Evolutionary conservation across 2,113 vertebrate species (phyloP), one percentile per base, ranked within the genome.

Genomic region (Zosterops hypoxanthus): DNA sequence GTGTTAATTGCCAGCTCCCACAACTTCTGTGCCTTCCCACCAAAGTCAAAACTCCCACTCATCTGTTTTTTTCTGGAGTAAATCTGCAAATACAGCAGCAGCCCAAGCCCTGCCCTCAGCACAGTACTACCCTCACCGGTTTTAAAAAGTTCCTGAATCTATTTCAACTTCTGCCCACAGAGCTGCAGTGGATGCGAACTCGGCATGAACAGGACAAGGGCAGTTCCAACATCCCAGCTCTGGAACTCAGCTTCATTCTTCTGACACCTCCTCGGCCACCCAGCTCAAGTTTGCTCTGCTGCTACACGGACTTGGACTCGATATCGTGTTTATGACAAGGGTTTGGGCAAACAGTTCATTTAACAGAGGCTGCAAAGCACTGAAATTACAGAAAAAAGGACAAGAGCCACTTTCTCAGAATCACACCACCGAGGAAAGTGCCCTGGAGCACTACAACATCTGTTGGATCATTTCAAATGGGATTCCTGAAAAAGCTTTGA

Each of bases 261-360:
- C 69, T 41, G 50, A 20, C 66, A 26, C 50, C 75, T 82, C 49
- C 64, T 12, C 1, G 46, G 82, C 44, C n/a, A 16, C 8, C 69
- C 39, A 2, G 20, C 72, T 44, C 39, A 0, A 5, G 13, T 7
- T 0, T 12, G 33, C 39, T 6, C 9, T 0, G 20, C 5, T 12
- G 66, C 47, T 7, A 1, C 19, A 50, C 0, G 16, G 16, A 16
- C 44, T 64, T 22, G 39, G 12, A 6, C 56, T 29, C 3, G 0
- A 3, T 0, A 0, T 0, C 6, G 29, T 6, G 14, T 14, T 52
- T 20, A 1, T 3, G n/a, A 6, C 3, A 4, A 82, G 39, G 78
- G 6, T 20, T 73, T 29, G 36, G 60, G 42, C 61, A 46, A 63
- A 44, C 60, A 22, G 42, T 0, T 64, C 59, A 4, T 39, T 25